Percentiles rank a stretch among this genome's conserved stretches.
phyloP scores from a whole-genome alignment of 2,797 vertebrate genomes.

The Luscinia luscinia region DNA sequence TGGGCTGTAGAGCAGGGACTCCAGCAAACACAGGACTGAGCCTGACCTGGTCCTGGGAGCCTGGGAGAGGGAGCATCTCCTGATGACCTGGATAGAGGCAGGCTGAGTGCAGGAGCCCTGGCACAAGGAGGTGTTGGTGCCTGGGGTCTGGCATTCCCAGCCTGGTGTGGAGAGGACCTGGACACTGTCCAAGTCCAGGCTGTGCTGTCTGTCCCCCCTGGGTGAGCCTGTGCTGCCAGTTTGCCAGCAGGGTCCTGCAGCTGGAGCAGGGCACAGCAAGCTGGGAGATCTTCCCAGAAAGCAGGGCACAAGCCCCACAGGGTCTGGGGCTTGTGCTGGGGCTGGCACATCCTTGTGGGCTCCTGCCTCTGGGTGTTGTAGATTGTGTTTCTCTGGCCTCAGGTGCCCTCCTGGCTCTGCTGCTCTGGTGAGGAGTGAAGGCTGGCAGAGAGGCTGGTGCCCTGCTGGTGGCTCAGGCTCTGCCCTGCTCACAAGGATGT shows the following conservation, averaged over 20 bases:
- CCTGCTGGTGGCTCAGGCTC: background rate
- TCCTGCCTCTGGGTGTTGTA: background rate
- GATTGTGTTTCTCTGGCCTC: background rate
- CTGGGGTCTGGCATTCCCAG: background rate
- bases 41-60: background rate
- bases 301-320: background rate
- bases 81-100: background rate
- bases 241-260: fast-evolving
- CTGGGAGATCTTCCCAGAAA: background rate
- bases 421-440: background rate
- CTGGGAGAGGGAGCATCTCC: background rate
- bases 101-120: background rate
- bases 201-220: fast-evolving
- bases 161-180: background rate
- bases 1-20: background rate
- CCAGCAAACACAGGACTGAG: background rate
- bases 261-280: background rate
- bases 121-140: background rate
- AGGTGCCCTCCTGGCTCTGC: background rate
- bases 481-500: background rate
- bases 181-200: background rate
- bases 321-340: background rate
- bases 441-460: background rate
- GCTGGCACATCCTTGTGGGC: background rate
- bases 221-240: background rate